phyloP scores from a whole-genome alignment of 2,113 vertebrate species.

The Hucho hucho region DNA sequence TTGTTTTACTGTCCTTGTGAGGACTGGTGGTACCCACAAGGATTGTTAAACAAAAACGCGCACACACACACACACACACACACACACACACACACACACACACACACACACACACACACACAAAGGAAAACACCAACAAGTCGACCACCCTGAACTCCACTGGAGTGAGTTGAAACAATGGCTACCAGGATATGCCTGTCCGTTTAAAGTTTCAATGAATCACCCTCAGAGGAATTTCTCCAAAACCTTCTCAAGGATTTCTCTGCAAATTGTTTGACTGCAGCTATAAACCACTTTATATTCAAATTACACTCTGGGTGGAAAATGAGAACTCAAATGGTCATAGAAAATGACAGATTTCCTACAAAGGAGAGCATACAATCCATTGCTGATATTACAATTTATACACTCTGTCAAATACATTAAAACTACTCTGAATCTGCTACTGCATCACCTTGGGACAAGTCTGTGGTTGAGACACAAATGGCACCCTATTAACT shows the following conservation, averaged over 20 bases:
- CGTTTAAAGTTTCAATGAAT: slow-evolving; percentile 61
- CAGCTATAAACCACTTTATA: slow-evolving; percentile 47
- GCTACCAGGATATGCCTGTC: background rate
- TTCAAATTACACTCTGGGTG: slow-evolving; percentile 51
- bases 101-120: too few relatives aligned
- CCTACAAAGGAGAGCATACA: slow-evolving; percentile 43
- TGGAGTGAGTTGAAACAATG: slow-evolving; percentile 46
- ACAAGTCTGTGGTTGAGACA: slow-evolving; percentile 2
- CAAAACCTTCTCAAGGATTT: slow-evolving; percentile 49
- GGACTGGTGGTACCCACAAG: too few relatives aligned
- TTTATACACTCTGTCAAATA: slow-evolving; percentile 55
- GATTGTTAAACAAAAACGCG: too few relatives aligned
- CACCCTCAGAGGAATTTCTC: slow-evolving; percentile 46
- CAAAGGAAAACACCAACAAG: slow-evolving; percentile 16
- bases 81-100: too few relatives aligned
- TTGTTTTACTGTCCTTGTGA: too few relatives aligned
- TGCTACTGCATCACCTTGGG: slow-evolving; percentile 28
- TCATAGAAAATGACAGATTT: slow-evolving; percentile 59
- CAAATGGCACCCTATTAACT: too few relatives aligned
- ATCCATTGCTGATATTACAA: slow-evolving; percentile 58
- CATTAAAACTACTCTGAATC: slow-evolving; percentile 45
- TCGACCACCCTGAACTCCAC: slow-evolving; percentile 26
- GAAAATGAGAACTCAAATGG: slow-evolving; percentile 50
- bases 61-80: too few relatives aligned
- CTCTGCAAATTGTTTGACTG: slow-evolving; percentile 29